Evolutionary conservation across 1,140 invertebrate genomes (phyloP).

Genomic region (Idris sp.): DNA sequence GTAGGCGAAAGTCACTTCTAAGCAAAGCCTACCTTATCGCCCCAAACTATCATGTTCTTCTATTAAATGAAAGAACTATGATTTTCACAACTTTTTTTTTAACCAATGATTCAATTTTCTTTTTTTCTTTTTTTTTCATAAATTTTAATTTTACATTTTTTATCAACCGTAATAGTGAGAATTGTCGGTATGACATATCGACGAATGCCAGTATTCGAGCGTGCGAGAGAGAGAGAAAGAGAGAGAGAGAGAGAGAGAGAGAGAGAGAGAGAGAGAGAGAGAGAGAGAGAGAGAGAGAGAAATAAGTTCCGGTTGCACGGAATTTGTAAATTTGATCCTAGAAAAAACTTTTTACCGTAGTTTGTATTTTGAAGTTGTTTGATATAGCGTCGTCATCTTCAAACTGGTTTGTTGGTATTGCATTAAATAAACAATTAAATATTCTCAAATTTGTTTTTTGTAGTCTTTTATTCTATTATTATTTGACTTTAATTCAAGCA

Average conservation of each 20-base stretch:
- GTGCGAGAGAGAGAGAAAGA: too few relatives aligned
- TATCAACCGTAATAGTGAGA: slow-evolving; percentile 39
- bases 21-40: slow-evolving; percentile 69
- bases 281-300: slow-evolving; percentile 4
- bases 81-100: slow-evolving; percentile 16
- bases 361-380: slow-evolving; percentile 60
- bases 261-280: slow-evolving; percentile 9
- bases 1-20: slow-evolving; percentile 72
- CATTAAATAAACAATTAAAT: slow-evolving; percentile 59
- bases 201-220: slow-evolving; percentile 48
- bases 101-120: slow-evolving; percentile 1
- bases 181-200: slow-evolving; percentile 15
- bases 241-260: too few relatives aligned
- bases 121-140: slow-evolving; percentile 16
- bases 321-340: slow-evolving; percentile 58
- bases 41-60: slow-evolving; percentile 22
- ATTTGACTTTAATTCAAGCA: too few relatives aligned
- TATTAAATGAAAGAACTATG: slow-evolving; percentile 20
- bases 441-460: slow-evolving; percentile 41
- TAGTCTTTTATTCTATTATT: slow-evolving; percentile 27
- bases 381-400: slow-evolving; percentile 49
- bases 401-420: slow-evolving; percentile 57
- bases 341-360: slow-evolving; percentile 60
- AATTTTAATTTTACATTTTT: slow-evolving; percentile 30
- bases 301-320: slow-evolving; percentile 19